Evolutionary conservation across 1,140 invertebrate species (phyloP).

Genomic region (Vanessa atalanta): DNA sequence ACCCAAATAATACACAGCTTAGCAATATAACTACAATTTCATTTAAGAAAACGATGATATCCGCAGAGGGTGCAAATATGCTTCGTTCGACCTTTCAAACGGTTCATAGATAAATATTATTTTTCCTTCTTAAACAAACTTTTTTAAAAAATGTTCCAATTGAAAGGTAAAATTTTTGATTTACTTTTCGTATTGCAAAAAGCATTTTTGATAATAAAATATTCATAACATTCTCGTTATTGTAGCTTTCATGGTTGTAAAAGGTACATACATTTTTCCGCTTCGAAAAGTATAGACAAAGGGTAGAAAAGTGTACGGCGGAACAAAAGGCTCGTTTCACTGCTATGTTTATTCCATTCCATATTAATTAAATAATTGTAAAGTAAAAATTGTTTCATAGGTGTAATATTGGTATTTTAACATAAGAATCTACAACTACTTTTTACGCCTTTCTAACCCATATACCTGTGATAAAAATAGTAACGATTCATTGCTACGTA

Average conservation of each 20-base stretch:
- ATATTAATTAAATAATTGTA: slow-evolving; percentile 17
- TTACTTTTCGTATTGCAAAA: neutral
- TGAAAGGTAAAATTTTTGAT: neutral
- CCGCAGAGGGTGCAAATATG: too few relatives aligned
- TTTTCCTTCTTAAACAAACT: too few relatives aligned
- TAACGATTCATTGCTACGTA: too few relatives aligned
- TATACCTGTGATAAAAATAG: neutral
- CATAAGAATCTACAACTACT: neutral
- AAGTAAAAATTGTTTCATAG: neutral
- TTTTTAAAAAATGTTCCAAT: neutral
- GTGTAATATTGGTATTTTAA: neutral
- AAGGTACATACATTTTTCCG: slow-evolving; percentile 2
- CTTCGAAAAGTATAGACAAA: slow-evolving; percentile 17
- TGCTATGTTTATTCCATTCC: neutral
- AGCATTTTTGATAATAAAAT: neutral
- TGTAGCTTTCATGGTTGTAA: slow-evolving; percentile 10
- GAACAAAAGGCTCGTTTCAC: slow-evolving; percentile 13
- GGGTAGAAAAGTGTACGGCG: slow-evolving; percentile 12
- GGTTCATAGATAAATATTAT: too few relatives aligned
- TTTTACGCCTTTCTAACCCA: neutral
- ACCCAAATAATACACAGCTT: too few relatives aligned
- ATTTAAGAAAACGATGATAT: too few relatives aligned
- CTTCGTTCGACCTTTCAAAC: too few relatives aligned
- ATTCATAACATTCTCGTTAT: slow-evolving; percentile 1
- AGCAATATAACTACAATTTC: too few relatives aligned